These are phyloP conservation scores for Balanococcus diminutus DNA, from an alignment of 2,888 invertebrate genomes.

Conservation along the genomic window DNA sequence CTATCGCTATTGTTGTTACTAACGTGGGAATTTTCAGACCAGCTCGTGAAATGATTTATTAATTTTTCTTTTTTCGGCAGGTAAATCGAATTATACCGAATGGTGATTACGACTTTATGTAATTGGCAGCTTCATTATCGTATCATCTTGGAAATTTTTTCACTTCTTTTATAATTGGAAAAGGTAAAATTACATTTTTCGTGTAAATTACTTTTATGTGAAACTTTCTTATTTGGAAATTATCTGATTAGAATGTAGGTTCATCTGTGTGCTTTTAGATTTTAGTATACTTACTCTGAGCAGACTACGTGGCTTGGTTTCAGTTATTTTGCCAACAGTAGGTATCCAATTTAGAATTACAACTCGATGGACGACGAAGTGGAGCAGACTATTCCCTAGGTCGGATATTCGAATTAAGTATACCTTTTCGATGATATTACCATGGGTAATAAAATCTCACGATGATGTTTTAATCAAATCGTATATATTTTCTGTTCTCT, in stretches of 20 bases:
- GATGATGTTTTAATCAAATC: not conserved
- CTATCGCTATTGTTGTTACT: not conserved
- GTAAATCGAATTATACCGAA: not conserved
- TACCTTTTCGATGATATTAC: not conserved
- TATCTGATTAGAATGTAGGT: constrained; percentile 17
- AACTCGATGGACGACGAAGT: not conserved
- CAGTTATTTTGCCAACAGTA: not conserved
- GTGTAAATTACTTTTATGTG: constrained; percentile 7
- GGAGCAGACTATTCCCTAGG: not conserved
- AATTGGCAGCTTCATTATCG: constrained; percentile 24
- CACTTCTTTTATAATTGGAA: not conserved
- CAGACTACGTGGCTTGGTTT: not conserved
- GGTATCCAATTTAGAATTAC: not conserved
- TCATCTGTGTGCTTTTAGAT: not conserved
- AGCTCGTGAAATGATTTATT: constrained; percentile 17
- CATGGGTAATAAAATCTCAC: not conserved
- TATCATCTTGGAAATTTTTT: constrained; percentile 2
- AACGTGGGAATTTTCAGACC: not conserved
- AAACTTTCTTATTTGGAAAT: constrained; percentile 18
- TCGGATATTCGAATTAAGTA: not conserved
- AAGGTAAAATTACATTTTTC: not conserved
- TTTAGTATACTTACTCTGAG: not conserved
- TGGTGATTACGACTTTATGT: constrained; percentile 5
- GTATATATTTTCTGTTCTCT: not conserved
- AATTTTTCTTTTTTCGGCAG: not conserved